A percentile compares a stretch with the other conserved stretches of the same genome.
Conservation (phyloP, 2,888 invertebrate species). For the Drosophila trichaetosa region DNA sequence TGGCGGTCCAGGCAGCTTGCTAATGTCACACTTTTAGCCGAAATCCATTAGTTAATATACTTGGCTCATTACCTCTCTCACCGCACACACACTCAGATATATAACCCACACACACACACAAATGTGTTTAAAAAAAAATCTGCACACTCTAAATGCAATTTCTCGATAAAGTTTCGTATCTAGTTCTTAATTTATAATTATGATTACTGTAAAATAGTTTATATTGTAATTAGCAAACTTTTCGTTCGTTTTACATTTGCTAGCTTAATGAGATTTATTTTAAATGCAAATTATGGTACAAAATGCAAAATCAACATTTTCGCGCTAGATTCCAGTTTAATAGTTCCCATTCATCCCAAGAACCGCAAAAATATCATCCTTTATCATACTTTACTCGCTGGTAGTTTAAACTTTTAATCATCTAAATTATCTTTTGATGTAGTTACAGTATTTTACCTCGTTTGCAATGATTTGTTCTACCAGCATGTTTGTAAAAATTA, state of each 20-base stretch:
- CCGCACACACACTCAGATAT: conserved; percentile 27
- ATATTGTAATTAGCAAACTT: conserved; percentile 76
- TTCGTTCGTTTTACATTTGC: conserved; percentile 66
- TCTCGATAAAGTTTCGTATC: conserved; percentile 70
- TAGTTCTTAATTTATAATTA: conserved; percentile 73
- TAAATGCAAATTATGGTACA: conserved; percentile 75
- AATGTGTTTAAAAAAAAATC: conserved; percentile 36
- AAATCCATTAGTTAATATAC: conserved; percentile 77
- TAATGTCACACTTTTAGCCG: conserved; percentile 80
- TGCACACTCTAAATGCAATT: conserved; percentile 69
- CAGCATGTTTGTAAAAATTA: conserved; percentile 57
- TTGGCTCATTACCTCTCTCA: conserved; percentile 75
- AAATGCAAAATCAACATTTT: conserved; percentile 62
- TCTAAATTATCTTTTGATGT: conserved; percentile 38
- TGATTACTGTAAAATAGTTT: conserved; percentile 73
- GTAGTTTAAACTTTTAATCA: conserved; percentile 24
- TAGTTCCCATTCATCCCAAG: conserved; percentile 23
- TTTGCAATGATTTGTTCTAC: conserved; percentile 75
- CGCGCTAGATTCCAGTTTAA: conserved; percentile 57
- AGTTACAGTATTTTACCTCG: conserved; percentile 61
- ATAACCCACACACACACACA: conserved; percentile 21
- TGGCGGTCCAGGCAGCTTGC: conserved; percentile 84
- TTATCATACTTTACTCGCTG: conserved; percentile 21
- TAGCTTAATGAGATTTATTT: conserved; percentile 80
- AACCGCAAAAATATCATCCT: conserved; percentile 11